phyloP scores from a whole-genome alignment of 2,797 vertebrate species.

The Apodemus agrarius region DNA sequence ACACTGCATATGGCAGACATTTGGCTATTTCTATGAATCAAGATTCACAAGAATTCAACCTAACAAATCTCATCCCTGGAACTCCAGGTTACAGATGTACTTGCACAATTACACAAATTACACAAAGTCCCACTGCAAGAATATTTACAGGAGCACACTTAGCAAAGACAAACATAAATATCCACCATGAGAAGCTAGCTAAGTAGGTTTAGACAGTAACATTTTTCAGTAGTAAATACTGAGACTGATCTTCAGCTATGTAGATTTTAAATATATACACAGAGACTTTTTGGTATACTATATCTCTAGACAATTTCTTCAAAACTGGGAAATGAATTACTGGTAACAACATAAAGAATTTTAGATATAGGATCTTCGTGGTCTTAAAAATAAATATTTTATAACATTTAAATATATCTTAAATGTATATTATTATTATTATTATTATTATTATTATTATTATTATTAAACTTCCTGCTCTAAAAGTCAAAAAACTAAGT shows the following conservation, averaged over 20 bases:
- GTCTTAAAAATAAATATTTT: constrained; percentile 12
- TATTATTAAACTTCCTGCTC: not conserved
- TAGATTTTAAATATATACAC: not conserved
- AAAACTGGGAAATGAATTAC: not conserved
- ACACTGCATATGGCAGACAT: not conserved
- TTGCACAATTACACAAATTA: not conserved
- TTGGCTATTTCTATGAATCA: not conserved
- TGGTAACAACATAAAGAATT: not conserved
- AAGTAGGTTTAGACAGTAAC: not conserved
- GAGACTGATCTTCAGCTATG: not conserved
- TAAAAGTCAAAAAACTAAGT: not conserved
- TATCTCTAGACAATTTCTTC: not conserved
- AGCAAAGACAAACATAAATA: constrained; percentile 22
- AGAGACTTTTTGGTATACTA: not conserved
- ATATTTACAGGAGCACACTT: not conserved
- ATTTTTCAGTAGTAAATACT: not conserved
- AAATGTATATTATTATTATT: not conserved
- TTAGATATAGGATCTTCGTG: not conserved
- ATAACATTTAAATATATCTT: not conserved
- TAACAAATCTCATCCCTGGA: not conserved
- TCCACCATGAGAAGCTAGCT: not conserved
- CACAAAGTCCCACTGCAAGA: not conserved
- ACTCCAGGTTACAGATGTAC: not conserved
- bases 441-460: not conserved
- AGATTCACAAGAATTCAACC: not conserved